Base-by-base conservation (phyloP, 2,113 vertebrate genomes). In the Monarcha castaneiventris region DNA sequence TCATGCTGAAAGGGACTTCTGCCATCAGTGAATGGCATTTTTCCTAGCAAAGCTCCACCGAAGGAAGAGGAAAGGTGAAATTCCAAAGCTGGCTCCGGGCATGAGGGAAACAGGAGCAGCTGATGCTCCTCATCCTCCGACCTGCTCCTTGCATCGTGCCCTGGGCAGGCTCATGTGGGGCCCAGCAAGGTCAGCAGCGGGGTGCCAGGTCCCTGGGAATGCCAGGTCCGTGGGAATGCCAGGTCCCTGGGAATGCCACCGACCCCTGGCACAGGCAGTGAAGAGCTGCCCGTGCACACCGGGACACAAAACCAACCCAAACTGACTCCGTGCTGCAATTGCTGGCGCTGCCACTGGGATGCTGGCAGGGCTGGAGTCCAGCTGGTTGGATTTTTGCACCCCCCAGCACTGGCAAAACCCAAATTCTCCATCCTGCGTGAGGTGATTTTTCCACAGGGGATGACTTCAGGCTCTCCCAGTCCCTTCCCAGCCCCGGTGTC, bases 371-470 rank as follows among this genome's bases (percentile, higher is more conserved):
- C 62, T 66, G 52, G 52, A 27, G 48, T 6, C 33, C 15, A 0
- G 1, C 32, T 12, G 44, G 17, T 14, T 33, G 66, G 82, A 16
- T 55, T 87, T 26, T 37, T 87, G 56, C 23, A 48, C 30, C 20
- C 29, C 15, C 5, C 46, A 44, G 8, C 27, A 1, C 0, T 21
- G 58, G 7, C 9, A 46, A 54, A 78, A 58, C 71, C 35, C 3
- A 1, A 8, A 7, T 22, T 76, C 43, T 61, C 52, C 26, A 0
- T 17, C 33, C 21, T 3, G 8, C 18, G 25, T 0, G 0, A 61
- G 22, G 26, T 19, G 1, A 5, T 71, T 71, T 71, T 13, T 20
- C n/a, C 30, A 0, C 26, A 26, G 43, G 37, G 17, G 32, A 19
- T 29, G 37, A 14, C 11, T 59, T 37, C 30, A 19, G 49, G 16